Evolutionary conservation across 2,797 vertebrate genomes (phyloP).

Genomic region (Semotilus atromaculatus): DNA sequence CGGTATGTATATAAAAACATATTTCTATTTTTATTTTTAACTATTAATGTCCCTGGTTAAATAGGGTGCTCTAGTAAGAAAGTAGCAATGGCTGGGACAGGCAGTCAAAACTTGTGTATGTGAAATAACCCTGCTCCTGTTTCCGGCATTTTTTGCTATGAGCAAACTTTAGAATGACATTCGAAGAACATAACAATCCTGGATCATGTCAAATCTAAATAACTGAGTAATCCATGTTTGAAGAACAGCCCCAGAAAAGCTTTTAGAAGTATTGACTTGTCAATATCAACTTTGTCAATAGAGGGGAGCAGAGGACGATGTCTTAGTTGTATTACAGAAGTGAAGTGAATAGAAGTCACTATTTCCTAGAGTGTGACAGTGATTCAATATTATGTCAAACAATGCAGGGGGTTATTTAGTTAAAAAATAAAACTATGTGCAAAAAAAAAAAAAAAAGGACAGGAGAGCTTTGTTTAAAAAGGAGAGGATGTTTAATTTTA

Average conservation of each 20-base stretch:
- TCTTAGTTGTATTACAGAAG: not conserved
- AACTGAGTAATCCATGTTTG: not conserved
- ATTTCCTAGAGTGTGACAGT: too few species aligned
- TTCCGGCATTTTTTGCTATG: not conserved
- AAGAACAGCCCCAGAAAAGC: not conserved
- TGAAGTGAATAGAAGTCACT: not conserved
- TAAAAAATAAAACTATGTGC: constrained; percentile 12
- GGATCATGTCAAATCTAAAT: not conserved
- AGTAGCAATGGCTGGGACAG: not conserved
- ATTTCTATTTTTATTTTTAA: not conserved
- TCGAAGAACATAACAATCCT: not conserved
- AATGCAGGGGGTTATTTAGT: not conserved
- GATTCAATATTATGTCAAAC: not conserved
- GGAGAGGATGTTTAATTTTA: not conserved
- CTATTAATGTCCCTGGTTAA: not conserved
- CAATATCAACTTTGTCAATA: not conserved
- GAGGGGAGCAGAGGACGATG: constrained; percentile 16
- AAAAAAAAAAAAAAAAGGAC: constrained; percentile 38
- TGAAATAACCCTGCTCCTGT: not conserved
- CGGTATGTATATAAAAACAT: not conserved
- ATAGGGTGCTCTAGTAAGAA: not conserved
- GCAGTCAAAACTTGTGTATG: too few species aligned
- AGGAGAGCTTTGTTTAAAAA: constrained; percentile 22
- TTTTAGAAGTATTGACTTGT: not conserved
- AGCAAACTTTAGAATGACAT: not conserved